phyloP scores from a whole-genome alignment of 2,888 invertebrate species.

The Sinelater perroti region DNA sequence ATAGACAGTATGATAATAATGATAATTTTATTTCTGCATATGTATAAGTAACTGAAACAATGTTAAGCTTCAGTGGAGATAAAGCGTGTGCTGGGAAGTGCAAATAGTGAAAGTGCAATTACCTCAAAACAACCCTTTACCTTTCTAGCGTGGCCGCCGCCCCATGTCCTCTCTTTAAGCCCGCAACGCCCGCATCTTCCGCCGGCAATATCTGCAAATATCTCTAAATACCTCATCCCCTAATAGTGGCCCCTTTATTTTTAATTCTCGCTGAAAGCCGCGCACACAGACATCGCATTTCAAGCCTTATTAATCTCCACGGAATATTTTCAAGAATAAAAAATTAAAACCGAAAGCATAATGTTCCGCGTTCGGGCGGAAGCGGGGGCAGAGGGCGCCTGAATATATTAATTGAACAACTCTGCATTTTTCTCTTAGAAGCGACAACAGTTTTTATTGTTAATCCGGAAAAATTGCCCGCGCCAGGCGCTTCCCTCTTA shows the following conservation, averaged over 20 bases:
- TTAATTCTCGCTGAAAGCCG: slow-evolving; percentile 54
- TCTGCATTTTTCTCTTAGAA: slow-evolving; percentile 58
- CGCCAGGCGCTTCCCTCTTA: slow-evolving; percentile 38
- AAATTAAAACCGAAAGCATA: slow-evolving; percentile 60
- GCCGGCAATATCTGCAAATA: slow-evolving; percentile 34
- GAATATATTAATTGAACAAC: slow-evolving; percentile 62
- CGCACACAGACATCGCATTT: slow-evolving; percentile 55
- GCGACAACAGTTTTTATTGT: slow-evolving; percentile 59
- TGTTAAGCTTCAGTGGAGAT: too few relatives aligned
- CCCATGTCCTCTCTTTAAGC: too few relatives aligned
- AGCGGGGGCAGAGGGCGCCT: slow-evolving; percentile 48
- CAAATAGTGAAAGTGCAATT: too few relatives aligned
- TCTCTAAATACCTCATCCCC: slow-evolving; percentile 41
- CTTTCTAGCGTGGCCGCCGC: too few relatives aligned
- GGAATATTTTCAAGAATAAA: slow-evolving; percentile 59
- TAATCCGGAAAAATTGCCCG: slow-evolving; percentile 52
- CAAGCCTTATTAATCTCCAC: slow-evolving; percentile 60
- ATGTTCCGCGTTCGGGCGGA: slow-evolving; percentile 55
- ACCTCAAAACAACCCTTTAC: too few relatives aligned
- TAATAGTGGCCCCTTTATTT: slow-evolving; percentile 49
- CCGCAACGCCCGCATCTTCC: too few relatives aligned
- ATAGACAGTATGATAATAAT: too few relatives aligned
- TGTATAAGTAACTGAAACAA: too few relatives aligned
- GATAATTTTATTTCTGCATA: too few relatives aligned
- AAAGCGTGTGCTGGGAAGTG: too few relatives aligned